Percentiles rank a stretch among this genome's conserved stretches.
Evolutionary conservation across 2,797 vertebrate genomes (phyloP).

Genomic region (Podargus strigoides): DNA sequence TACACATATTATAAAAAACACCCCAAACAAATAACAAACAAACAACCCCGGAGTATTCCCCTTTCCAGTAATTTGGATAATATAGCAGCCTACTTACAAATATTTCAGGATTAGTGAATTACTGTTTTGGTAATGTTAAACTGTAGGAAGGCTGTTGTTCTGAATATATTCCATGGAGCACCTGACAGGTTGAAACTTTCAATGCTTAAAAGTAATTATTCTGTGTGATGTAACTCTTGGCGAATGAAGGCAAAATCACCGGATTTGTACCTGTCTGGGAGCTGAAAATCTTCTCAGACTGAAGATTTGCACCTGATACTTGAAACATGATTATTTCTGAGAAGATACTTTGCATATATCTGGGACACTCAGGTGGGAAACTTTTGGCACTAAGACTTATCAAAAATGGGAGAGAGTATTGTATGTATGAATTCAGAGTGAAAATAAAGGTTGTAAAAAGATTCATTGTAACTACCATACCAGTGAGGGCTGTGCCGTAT

Average conservation of each 20-base stretch:
- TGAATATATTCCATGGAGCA: neutral
- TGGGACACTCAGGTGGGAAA: neutral
- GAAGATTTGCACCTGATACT: neutral
- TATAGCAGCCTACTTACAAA: neutral
- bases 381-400: neutral
- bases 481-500: neutral
- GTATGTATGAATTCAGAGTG: neutral
- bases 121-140: neutral
- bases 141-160: neutral
- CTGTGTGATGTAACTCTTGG: neutral
- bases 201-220: neutral
- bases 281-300: neutral
- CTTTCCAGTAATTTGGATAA: neutral
- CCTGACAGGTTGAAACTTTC: neutral
- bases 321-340: neutral
- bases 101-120: neutral
- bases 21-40: neutral
- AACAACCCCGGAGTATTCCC: neutral
- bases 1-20: neutral
- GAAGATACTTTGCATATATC: neutral
- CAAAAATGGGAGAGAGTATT: neutral
- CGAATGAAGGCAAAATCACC: neutral
- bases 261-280: neutral
- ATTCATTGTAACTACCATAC: neutral
- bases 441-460: neutral